A percentile compares a stretch with the other conserved stretches of the same genome.
phyloP scores from a whole-genome alignment of 1,140 invertebrate genomes.

The Coboldia fuscipes region DNA sequence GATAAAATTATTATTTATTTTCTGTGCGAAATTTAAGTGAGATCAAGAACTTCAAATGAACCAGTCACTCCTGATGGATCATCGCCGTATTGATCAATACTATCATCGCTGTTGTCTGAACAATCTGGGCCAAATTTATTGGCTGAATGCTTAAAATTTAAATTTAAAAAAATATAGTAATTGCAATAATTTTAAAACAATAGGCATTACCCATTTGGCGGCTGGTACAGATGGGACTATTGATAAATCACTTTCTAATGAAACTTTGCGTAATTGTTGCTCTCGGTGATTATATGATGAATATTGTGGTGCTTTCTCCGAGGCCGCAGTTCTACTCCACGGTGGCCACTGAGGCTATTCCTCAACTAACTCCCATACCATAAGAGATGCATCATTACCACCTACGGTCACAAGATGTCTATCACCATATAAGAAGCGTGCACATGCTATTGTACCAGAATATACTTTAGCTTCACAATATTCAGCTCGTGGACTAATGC shows the following conservation, averaged over 20 bases:
- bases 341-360: constrained; percentile 24
- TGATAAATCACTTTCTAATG: background rate
- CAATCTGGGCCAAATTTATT: too few species aligned
- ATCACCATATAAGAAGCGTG: constrained; percentile 67
- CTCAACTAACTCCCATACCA: constrained; percentile 75
- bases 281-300: background rate
- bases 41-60: too few species aligned
- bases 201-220: background rate
- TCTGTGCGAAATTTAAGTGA: too few species aligned
- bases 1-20: too few species aligned
- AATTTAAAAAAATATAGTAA: too few species aligned
- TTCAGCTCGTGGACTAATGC: constrained; percentile 59
- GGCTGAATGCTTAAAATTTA: too few species aligned
- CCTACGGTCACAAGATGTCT: constrained; percentile 70
- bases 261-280: too few species aligned
- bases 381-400: constrained; percentile 75
- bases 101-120: too few species aligned
- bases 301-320: background rate
- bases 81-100: too few species aligned
- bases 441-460: constrained; percentile 62
- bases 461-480: constrained; percentile 78
- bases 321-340: constrained; percentile 13
- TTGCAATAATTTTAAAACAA: background rate
- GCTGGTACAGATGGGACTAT: background rate
- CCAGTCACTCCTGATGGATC: too few species aligned